Percentiles rank a stretch among this genome's conserved stretches.
Conservation (phyloP, 92 coral and sea anemone genomes). For the Zoanthus solanderi region DNA sequence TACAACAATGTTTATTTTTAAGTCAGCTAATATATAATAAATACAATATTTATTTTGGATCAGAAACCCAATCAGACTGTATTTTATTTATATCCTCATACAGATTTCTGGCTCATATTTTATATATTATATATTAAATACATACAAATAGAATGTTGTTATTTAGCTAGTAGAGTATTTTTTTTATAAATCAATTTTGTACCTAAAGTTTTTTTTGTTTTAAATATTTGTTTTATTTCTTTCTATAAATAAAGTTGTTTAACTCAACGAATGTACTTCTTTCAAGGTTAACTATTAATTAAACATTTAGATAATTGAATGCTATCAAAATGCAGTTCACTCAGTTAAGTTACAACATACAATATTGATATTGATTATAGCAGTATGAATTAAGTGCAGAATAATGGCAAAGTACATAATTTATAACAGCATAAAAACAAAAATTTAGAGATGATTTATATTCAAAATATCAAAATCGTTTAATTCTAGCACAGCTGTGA, state of each 20-base stretch:
- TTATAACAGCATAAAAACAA: not conserved
- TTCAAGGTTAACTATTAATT: not conserved
- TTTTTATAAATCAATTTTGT: not conserved
- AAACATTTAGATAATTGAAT: not conserved
- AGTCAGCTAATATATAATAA: not conserved
- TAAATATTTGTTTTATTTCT: not conserved
- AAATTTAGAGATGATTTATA: not conserved
- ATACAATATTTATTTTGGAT: not conserved
- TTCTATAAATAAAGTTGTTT: not conserved
- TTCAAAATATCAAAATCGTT: too few relatives aligned
- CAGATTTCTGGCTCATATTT: too few relatives aligned
- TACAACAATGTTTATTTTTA: not conserved
- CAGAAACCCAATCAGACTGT: slow-evolving; percentile 4
- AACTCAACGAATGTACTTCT: not conserved
- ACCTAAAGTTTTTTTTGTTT: not conserved
- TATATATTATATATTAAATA: too few relatives aligned
- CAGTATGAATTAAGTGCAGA: not conserved
- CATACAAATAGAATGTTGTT: too few relatives aligned
- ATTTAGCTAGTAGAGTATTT: not conserved
- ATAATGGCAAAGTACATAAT: not conserved
- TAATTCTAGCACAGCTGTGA: too few relatives aligned
- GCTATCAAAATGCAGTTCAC: not conserved
- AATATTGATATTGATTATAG: not conserved
- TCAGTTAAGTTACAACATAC: not conserved
- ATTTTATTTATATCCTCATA: not conserved